Evolutionary conservation across 2,888 invertebrate species (phyloP).

Genomic region (Troglohyphantes excavatus): DNA sequence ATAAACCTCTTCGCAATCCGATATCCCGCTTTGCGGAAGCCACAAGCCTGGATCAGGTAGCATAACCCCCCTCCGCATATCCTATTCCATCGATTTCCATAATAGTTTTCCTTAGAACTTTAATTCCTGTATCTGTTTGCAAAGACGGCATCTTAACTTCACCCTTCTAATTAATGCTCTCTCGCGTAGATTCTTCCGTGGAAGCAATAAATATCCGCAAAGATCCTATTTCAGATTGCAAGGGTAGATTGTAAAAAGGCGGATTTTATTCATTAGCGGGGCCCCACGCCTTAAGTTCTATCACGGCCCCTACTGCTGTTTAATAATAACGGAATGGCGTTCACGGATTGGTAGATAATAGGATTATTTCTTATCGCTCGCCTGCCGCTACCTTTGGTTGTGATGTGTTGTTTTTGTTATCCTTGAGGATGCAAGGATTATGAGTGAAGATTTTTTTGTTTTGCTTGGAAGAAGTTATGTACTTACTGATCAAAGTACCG

Average conservation of each 20-base stretch:
- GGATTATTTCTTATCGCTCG: conserved; percentile 54
- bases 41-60: not conserved
- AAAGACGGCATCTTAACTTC: not conserved
- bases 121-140: conserved; percentile 28
- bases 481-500: not conserved
- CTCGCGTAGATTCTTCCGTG: not conserved
- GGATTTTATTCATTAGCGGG: conserved; percentile 50
- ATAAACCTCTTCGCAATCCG: not conserved
- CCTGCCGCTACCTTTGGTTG: not conserved
- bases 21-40: not conserved
- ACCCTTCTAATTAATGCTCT: conserved; percentile 48
- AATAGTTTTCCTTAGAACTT: not conserved
- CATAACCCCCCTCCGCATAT: not conserved
- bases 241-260: conserved; percentile 20
- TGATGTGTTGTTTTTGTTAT: not conserved
- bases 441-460: not conserved
- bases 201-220: conserved; percentile 47
- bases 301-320: conserved; percentile 33
- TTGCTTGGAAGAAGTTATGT: not conserved
- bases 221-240: conserved; percentile 58
- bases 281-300: conserved; percentile 2
- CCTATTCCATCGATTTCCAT: conserved; percentile 27
- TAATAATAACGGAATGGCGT: conserved; percentile 32
- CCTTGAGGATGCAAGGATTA: not conserved
- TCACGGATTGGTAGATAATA: conserved; percentile 53